Percentiles rank a stretch among this genome's conserved stretches.
Evolutionary conservation across 1,140 invertebrate genomes (phyloP).

Genomic region (Parapsyche elsis): DNA sequence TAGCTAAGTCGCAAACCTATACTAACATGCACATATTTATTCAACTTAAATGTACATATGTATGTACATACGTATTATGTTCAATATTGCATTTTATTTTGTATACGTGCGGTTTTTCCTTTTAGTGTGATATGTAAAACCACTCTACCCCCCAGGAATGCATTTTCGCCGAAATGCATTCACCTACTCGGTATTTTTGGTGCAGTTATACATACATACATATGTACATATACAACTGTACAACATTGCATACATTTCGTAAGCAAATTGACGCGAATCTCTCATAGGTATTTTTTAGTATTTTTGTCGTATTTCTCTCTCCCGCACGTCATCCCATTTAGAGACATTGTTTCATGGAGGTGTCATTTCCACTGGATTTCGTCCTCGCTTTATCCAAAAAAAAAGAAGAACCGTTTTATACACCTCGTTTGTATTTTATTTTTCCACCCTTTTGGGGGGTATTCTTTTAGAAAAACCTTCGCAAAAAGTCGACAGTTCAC

Average conservation of each 20-base stretch:
- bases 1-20: too few species aligned
- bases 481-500: background rate
- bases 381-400: background rate
- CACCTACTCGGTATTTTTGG: background rate
- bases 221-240: background rate
- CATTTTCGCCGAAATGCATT: constrained; percentile 23
- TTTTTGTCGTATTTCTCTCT: background rate
- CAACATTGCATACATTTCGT: background rate
- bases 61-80: background rate
- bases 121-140: background rate
- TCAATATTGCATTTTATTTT: too few species aligned
- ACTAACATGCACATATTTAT: too few species aligned
- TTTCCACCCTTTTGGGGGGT: background rate
- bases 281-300: background rate
- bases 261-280: background rate
- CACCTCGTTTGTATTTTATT: background rate
- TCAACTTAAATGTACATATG: too few species aligned
- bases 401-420: background rate
- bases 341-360: background rate
- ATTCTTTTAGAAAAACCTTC: background rate
- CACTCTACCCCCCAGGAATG: background rate
- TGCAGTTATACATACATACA: background rate
- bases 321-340: background rate
- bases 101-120: too few species aligned
- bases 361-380: constrained; percentile 17